Evolutionary conservation across 2,888 invertebrate species (phyloP).

Genomic region (Ornithoptera priamus): DNA sequence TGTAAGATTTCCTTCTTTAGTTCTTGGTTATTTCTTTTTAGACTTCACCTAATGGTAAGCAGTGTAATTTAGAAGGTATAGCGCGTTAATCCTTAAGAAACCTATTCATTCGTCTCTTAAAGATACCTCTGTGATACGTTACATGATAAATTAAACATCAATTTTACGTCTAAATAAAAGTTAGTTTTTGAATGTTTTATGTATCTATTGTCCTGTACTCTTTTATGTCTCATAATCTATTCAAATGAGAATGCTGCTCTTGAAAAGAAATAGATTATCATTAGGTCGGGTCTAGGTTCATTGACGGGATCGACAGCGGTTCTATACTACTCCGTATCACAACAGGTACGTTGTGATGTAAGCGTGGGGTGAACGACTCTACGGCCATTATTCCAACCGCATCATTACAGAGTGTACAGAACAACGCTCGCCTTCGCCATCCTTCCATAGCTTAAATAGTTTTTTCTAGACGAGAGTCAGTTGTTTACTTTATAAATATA

Average conservation of each 20-base stretch:
- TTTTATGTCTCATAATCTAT: too few relatives aligned
- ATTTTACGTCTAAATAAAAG: too few relatives aligned
- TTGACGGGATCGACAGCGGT: slow-evolving; percentile 21
- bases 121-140: too few relatives aligned
- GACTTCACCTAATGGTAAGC: too few relatives aligned
- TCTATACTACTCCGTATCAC: slow-evolving; percentile 18
- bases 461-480: slow-evolving; percentile 29
- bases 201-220: too few relatives aligned
- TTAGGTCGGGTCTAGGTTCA: slow-evolving; percentile 24
- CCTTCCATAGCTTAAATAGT: slow-evolving; percentile 35
- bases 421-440: slow-evolving; percentile 34
- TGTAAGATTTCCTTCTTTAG: too few relatives aligned
- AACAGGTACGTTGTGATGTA: slow-evolving; percentile 29
- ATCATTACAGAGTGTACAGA: slow-evolving; percentile 54
- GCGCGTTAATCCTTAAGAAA: too few relatives aligned
- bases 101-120: too few relatives aligned
- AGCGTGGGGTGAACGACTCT: slow-evolving; percentile 62
- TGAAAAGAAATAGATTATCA: slow-evolving; percentile 13
- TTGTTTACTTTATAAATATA: slow-evolving; percentile 24
- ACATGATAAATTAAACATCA: too few relatives aligned
- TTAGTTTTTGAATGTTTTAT: too few relatives aligned
- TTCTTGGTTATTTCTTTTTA: too few relatives aligned
- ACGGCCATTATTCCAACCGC: slow-evolving; percentile 60
- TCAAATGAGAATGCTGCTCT: not conserved
- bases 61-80: too few relatives aligned